Evolutionary conservation across 2,113 vertebrate species (phyloP).

Genomic region (Ailurus styani): DNA sequence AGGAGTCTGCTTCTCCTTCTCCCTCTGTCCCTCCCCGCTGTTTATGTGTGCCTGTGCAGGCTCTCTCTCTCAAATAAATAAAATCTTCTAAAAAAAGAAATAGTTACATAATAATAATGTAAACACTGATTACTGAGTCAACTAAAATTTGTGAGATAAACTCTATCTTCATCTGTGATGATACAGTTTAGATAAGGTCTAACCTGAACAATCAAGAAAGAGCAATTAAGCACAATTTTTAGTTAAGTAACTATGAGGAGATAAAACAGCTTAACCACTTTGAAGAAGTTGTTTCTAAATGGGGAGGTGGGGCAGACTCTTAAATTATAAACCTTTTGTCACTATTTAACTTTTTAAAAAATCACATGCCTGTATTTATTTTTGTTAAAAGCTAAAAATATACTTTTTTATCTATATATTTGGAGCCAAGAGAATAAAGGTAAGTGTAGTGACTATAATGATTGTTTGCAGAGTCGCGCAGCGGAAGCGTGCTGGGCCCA

Average conservation of each 20-base stretch:
- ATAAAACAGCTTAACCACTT: neutral
- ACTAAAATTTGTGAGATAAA: neutral
- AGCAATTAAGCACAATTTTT: neutral
- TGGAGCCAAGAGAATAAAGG: neutral
- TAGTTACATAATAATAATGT: neutral
- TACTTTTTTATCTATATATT: neutral
- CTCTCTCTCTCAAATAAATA: neutral
- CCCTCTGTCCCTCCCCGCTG: neutral
- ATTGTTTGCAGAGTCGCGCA: too few species aligned
- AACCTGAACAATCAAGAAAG: neutral
- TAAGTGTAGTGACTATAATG: neutral
- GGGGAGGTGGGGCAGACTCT: too few species aligned
- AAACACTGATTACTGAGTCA: neutral
- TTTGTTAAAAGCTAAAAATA: constrained; percentile 13
- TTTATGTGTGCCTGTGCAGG: neutral
- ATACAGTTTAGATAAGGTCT: neutral
- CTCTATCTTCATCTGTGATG: neutral
- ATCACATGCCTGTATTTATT: neutral
- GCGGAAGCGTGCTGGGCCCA: too few species aligned
- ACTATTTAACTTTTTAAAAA: neutral
- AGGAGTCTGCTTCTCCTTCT: neutral
- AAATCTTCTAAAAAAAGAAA: neutral
- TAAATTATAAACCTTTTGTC: neutral
- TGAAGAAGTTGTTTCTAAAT: neutral
- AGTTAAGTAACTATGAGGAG: neutral